Evolutionary conservation across 2,797 vertebrate species (phyloP).

Genomic region (Tragopan temminckii): DNA sequence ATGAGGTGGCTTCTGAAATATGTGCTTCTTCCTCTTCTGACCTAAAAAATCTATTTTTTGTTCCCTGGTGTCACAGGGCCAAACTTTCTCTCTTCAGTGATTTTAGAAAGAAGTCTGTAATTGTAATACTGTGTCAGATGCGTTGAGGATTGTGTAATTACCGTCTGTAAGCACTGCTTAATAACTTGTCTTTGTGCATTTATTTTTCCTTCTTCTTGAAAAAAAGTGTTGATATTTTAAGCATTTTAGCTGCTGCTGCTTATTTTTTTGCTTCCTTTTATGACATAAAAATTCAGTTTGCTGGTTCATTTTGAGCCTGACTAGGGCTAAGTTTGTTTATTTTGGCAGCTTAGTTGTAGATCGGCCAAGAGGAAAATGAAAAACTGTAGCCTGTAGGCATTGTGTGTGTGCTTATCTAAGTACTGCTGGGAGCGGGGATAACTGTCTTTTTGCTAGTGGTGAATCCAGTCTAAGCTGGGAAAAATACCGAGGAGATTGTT

Average conservation of each 20-base stretch:
- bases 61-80: not conserved
- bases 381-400: conserved; percentile 66
- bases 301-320: conserved; percentile 70
- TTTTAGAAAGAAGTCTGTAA: not conserved
- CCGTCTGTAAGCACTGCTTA: not conserved
- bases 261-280: conserved; percentile 61
- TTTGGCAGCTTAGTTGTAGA: conserved; percentile 77
- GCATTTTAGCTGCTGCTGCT: conserved; percentile 29
- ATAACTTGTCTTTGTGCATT: conserved; percentile 18
- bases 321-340: conserved; percentile 70
- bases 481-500: conserved; percentile 2
- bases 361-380: conserved; percentile 70
- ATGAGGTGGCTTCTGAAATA: conserved; percentile 29
- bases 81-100: not conserved
- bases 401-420: conserved; percentile 46
- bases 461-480: not conserved
- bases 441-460: not conserved
- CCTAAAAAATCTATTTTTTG: conserved; percentile 24
- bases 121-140: fast-evolving
- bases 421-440: conserved; percentile 39
- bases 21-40: not conserved
- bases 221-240: conserved; percentile 40
- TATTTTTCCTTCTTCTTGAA: conserved; percentile 51
- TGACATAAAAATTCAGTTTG: conserved; percentile 71
- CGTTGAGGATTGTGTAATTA: not conserved